These are phyloP conservation scores for Eilema depressum DNA, from an alignment of 2,888 invertebrate genomes.

Conservation along the genomic window DNA sequence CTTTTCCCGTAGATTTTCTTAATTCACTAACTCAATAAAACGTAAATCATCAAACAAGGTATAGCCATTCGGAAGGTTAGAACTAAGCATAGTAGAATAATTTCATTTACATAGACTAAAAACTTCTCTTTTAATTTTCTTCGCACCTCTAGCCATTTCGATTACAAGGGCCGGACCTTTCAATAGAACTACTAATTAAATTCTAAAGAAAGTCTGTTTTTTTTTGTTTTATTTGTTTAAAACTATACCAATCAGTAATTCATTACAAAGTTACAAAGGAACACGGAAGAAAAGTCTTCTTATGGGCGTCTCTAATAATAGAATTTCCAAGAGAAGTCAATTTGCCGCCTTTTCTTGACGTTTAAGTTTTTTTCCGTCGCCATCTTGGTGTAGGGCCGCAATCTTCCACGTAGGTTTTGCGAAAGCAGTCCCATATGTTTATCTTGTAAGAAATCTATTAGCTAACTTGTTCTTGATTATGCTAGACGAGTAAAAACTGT, in stretches of 20 bases:
- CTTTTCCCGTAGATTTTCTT: too few species aligned
- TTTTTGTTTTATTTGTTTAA: not conserved
- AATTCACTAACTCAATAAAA: too few species aligned
- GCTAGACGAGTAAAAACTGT: slow-evolving; percentile 6
- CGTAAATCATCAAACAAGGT: too few species aligned
- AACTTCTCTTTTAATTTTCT: too few species aligned
- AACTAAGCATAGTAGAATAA: too few species aligned
- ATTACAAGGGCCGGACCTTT: not conserved
- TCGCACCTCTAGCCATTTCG: not conserved
- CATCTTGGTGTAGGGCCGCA: slow-evolving; percentile 29
- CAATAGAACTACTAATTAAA: not conserved
- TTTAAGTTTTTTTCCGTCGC: slow-evolving; percentile 30
- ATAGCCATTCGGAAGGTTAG: too few species aligned
- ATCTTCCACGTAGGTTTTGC: slow-evolving; percentile 46
- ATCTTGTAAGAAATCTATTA: slow-evolving; percentile 36
- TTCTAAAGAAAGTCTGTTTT: too few species aligned
- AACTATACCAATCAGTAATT: slow-evolving; percentile 22
- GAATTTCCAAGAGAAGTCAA: slow-evolving; percentile 29
- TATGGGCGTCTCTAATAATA: slow-evolving; percentile 34
- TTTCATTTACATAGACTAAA: too few species aligned
- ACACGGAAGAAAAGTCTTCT: slow-evolving; percentile 43
- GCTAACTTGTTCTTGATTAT: slow-evolving; percentile 26
- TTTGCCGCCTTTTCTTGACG: slow-evolving; percentile 41
- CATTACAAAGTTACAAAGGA: slow-evolving; percentile 11
- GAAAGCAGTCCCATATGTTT: slow-evolving; percentile 43